A percentile compares a stretch with the other conserved stretches of the same genome.
Conservation (phyloP, 2,888 invertebrate genomes). For the Bellardia pandia region DNA sequence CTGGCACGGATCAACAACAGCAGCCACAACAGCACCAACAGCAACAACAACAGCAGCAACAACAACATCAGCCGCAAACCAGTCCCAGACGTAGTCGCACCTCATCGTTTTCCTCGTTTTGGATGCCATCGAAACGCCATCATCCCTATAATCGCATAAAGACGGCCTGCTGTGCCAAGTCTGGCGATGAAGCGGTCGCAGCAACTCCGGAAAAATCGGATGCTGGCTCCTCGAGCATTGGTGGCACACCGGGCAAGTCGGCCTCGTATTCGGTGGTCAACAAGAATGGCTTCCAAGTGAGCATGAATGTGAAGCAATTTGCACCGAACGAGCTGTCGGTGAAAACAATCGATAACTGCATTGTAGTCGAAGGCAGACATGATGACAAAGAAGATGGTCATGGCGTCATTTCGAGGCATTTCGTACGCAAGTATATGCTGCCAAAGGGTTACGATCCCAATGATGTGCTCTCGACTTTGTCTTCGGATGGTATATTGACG, state of each 20-base stretch:
- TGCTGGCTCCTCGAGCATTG: constrained; percentile 47
- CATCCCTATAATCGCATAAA: constrained; percentile 75
- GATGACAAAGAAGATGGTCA: constrained; percentile 89
- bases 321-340: constrained; percentile 89
- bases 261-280: constrained; percentile 82
- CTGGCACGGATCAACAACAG: constrained; percentile 76
- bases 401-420: constrained; percentile 92
- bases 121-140: constrained; percentile 74
- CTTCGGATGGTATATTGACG: constrained; percentile 92
- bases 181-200: constrained; percentile 47
- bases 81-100: constrained; percentile 74
- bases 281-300: constrained; percentile 89
- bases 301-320: constrained; percentile 89
- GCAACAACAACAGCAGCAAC: constrained; percentile 73
- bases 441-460: constrained; percentile 89
- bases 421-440: constrained; percentile 89
- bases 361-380: constrained; percentile 89
- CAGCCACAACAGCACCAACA: constrained; percentile 73
- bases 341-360: constrained; percentile 87
- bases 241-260: constrained; percentile 71
- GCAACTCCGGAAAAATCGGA: constrained; percentile 56
- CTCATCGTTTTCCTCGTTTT: constrained; percentile 73
- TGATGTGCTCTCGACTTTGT: constrained; percentile 90
- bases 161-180: constrained; percentile 72
- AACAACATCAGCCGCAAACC: constrained; percentile 75